phyloP scores from a whole-genome alignment of 2,888 invertebrate species.

The Lithophane ornitopus region DNA sequence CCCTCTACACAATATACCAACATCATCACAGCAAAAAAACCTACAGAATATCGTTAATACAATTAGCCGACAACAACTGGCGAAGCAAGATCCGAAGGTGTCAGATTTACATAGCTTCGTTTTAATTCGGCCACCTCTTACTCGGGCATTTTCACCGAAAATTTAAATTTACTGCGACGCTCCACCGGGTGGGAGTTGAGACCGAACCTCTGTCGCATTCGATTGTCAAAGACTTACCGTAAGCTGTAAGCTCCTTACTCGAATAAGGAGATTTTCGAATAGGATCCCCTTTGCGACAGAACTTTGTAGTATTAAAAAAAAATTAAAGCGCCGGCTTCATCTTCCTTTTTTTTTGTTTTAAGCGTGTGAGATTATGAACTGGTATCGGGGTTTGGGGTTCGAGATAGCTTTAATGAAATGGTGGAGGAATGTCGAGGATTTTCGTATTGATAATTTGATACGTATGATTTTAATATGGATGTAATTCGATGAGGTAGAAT shows the following conservation, averaged over 20 bases:
- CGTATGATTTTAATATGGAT: slow-evolving; percentile 32
- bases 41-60: slow-evolving; percentile 54
- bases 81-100: slow-evolving; percentile 54
- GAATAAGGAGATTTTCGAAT: slow-evolving; percentile 86
- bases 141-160: slow-evolving; percentile 59
- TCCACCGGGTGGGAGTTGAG: slow-evolving; percentile 65
- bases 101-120: slow-evolving; percentile 64
- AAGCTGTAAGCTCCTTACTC: slow-evolving; percentile 85
- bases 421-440: slow-evolving; percentile 41
- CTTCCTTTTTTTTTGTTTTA: slow-evolving; percentile 65
- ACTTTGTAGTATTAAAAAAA: slow-evolving; percentile 84
- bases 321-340: slow-evolving; percentile 71
- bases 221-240: slow-evolving; percentile 87
- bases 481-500: slow-evolving; percentile 18
- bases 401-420: slow-evolving; percentile 54
- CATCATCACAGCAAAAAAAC: slow-evolving; percentile 16
- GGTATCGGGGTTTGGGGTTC: slow-evolving; percentile 8
- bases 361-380: slow-evolving; percentile 59
- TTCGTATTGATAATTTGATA: slow-evolving; percentile 36
- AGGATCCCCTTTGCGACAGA: slow-evolving; percentile 77
- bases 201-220: slow-evolving; percentile 81
- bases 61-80: slow-evolving; percentile 60
- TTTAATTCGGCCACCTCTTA: slow-evolving; percentile 62
- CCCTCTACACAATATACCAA: too few relatives aligned
- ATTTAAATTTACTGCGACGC: slow-evolving; percentile 70